Evolutionary conservation across 2,113 vertebrate genomes (phyloP).

Genomic region (Arenaria interpres): DNA sequence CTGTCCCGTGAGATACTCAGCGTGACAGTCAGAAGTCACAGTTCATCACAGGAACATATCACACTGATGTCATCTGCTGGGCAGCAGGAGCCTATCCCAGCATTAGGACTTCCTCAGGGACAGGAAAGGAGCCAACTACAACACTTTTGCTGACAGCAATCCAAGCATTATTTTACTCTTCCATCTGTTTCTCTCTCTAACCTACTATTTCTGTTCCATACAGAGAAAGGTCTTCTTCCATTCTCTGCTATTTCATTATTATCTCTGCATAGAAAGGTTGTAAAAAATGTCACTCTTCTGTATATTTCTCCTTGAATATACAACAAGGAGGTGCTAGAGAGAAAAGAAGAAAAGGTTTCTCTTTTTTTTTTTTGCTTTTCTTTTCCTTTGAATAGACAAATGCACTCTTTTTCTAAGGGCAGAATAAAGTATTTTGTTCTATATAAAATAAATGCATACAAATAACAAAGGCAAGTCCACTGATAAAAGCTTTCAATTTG

Average conservation of each 20-base stretch:
- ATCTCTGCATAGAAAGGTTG: background rate
- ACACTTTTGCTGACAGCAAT: conserved; percentile 15
- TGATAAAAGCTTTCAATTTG: background rate
- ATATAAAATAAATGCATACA: background rate
- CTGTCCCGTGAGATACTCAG: background rate
- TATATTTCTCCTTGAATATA: background rate
- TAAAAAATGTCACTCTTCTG: background rate
- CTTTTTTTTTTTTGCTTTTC: background rate
- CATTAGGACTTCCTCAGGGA: background rate
- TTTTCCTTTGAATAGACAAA: background rate
- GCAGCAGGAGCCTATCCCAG: background rate
- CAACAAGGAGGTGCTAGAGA: background rate
- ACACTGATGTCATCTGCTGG: conserved; percentile 5
- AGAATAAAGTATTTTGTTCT: background rate
- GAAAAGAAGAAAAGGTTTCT: background rate
- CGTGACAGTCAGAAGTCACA: background rate
- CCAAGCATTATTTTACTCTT: conserved; percentile 60
- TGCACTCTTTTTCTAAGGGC: background rate
- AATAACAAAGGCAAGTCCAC: background rate
- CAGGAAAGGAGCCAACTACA: conserved; percentile 42
- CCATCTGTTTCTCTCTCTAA: conserved; percentile 54
- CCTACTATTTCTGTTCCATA: background rate
- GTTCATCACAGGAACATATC: conserved; percentile 4
- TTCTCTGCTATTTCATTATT: background rate
- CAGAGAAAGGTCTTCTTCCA: background rate